Evolutionary conservation across 2,797 vertebrate genomes (phyloP).

Genomic region (Acanthis flammea): DNA sequence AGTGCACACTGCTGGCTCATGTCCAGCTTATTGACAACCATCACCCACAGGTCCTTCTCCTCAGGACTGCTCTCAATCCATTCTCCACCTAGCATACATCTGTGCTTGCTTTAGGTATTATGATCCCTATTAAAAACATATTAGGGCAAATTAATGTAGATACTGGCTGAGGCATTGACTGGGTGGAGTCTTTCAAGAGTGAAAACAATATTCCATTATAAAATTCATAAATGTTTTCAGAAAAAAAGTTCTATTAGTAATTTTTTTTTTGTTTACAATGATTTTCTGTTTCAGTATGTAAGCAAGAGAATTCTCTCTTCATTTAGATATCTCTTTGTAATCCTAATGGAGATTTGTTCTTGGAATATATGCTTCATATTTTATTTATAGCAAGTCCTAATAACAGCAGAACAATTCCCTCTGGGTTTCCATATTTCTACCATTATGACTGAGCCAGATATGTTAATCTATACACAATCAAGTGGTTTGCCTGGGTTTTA

Average conservation of each 20-base stretch:
- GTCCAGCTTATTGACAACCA: neutral
- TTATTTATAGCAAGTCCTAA: constrained; percentile 67
- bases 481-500: constrained; percentile 3
- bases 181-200: neutral
- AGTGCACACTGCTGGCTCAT: neutral
- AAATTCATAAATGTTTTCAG: neutral
- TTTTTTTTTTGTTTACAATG: neutral
- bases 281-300: constrained; percentile 18
- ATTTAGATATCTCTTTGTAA: constrained; percentile 51
- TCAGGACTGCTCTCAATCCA: neutral
- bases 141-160: neutral
- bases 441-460: constrained; percentile 27
- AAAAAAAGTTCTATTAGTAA: neutral
- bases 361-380: constrained; percentile 64
- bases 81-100: neutral
- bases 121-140: neutral
- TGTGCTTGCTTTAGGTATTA: neutral
- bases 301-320: constrained; percentile 33
- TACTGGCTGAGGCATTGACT: neutral
- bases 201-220: neutral
- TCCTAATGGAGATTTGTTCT: constrained; percentile 63
- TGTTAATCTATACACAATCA: constrained; percentile 44
- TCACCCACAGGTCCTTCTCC: neutral
- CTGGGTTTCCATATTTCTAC: constrained; percentile 47
- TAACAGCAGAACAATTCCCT: constrained; percentile 52